These are phyloP conservation scores for Drosophila borborema DNA, from an alignment of 2,888 invertebrate species.

Conservation along the genomic window DNA sequence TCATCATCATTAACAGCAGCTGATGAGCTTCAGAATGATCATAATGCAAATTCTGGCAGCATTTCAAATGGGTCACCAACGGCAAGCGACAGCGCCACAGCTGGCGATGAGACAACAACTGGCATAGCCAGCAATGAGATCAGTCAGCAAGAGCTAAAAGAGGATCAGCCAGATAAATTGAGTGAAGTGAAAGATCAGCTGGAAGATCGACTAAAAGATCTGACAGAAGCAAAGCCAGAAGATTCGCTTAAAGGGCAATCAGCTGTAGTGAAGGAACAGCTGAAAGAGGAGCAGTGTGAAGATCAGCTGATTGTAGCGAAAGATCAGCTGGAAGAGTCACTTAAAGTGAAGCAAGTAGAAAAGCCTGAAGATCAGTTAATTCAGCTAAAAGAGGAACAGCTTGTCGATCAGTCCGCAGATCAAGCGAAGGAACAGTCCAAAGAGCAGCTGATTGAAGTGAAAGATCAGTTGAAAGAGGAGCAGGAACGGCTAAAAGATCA, in stretches of 20 bases:
- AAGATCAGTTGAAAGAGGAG: slow-evolving; percentile 1
- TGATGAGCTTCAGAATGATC: slow-evolving; percentile 42
- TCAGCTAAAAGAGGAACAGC: background rate
- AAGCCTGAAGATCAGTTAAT: background rate
- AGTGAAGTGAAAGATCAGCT: background rate
- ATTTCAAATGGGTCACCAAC: slow-evolving; percentile 72
- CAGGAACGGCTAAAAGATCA: background rate
- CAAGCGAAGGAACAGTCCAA: background rate
- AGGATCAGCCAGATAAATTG: background rate
- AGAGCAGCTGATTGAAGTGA: background rate
- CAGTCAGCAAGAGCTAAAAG: slow-evolving; percentile 16
- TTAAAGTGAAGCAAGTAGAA: background rate
- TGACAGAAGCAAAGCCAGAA: background rate
- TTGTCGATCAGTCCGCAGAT: background rate
- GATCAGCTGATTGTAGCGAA: background rate
- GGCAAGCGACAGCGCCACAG: slow-evolving; percentile 31
- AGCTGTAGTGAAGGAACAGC: background rate
- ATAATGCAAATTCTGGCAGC: slow-evolving; percentile 75
- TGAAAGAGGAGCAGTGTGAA: background rate
- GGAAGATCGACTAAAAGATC: background rate
- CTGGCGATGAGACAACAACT: slow-evolving; percentile 37
- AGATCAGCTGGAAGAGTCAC: background rate
- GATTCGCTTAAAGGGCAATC: background rate
- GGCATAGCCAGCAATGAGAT: slow-evolving; percentile 37
- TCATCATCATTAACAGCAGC: slow-evolving; percentile 26